Evolutionary conservation across 1,140 invertebrate species (phyloP), one percentile per base, ranked within the genome.

Genomic region (Stegodyphus mimosarum): DNA sequence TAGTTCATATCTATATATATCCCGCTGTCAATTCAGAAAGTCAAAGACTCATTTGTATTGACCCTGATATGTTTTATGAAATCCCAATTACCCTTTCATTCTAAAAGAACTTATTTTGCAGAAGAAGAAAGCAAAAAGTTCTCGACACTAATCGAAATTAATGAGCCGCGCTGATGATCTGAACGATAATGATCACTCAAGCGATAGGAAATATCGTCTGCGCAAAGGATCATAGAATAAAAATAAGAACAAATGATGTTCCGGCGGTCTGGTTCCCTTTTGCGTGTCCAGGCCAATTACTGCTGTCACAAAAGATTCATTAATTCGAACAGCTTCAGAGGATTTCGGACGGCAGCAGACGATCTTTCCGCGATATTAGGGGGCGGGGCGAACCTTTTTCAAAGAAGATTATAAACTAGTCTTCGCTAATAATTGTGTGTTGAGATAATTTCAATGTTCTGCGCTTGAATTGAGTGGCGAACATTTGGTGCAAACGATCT

Each of bases 361-460:
- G 76, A 79, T 79, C 76, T 63, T 18, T n/a, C 48, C 50, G 3
- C 63, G 76, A 79, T 79, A 79, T 11, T 13, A 48, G 69, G 76
- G 66, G 76, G 76, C 76, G 76, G 64, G 64, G 13, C 74, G 11
- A 69, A 33, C 66, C 18, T 17, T 69, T 69, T 69, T n/a, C 17
- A 9, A 17, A 53, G 66, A 79, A 53, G 76, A 79, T 79, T 79
- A 79, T 66, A 79, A 79, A 79, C 64, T 55, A 79, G 49, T 66
- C 75, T 77, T 66, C 15, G n/a, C 76, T 79, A 79, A 79, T 70
- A 79, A 79, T 79, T 79, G 76, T 79, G 76, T 79, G 76, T 33
- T 18, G 76, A 79, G 76, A 69, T 79, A 79, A 79, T 79, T 76
- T 79, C 66, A 79, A 79, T 79, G 76, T 79, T 79, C 66, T 70